Evolutionary conservation across 1,140 invertebrate species (phyloP).

Genomic region (Venturia canescens): DNA sequence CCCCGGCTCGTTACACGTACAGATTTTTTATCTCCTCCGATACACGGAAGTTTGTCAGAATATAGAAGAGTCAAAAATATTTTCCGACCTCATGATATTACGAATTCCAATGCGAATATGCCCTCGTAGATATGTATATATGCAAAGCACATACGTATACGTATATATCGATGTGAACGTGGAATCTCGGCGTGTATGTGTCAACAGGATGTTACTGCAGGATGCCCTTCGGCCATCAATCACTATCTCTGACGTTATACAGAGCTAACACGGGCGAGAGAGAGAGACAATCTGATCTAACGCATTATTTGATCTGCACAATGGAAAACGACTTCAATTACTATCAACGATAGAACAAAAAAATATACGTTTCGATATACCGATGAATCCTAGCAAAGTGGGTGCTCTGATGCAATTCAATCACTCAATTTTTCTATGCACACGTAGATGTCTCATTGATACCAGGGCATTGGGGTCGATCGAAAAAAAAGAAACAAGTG

Average conservation of each 20-base stretch:
- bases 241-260: not conserved
- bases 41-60: too few species aligned
- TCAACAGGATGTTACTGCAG: not conserved
- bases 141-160: not conserved
- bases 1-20: too few species aligned
- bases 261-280: not conserved
- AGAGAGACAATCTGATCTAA: not conserved
- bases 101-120: too few species aligned
- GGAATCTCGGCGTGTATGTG: not conserved
- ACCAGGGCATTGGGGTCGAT: not conserved
- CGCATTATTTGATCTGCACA: constrained; percentile 32
- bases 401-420: too few species aligned
- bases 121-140: not conserved
- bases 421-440: too few species aligned
- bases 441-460: not conserved
- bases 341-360: constrained; percentile 7
- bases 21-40: too few species aligned
- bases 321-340: constrained; percentile 37
- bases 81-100: too few species aligned
- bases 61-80: too few species aligned
- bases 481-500: not conserved
- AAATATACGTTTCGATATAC: constrained; percentile 14
- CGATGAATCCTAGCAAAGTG: constrained; percentile 11
- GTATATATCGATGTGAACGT: not conserved
- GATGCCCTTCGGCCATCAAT: constrained; percentile 27